Evolutionary conservation across 2,797 vertebrate species (phyloP), one percentile per base, ranked within the genome.

Genomic region (Anguilla megastoma): DNA sequence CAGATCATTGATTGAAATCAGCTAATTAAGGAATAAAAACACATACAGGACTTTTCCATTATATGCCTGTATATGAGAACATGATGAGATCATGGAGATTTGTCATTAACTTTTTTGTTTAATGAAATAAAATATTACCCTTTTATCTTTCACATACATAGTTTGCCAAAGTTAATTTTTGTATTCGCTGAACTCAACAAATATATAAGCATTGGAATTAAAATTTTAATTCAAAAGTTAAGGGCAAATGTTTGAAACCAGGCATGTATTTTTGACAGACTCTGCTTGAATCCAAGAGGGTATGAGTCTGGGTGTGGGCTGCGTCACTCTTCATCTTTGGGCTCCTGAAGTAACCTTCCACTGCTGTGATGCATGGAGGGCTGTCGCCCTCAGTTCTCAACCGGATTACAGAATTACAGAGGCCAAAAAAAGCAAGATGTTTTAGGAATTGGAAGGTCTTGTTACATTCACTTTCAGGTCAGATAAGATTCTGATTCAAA

Each of bases 391-490:
- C 91, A 92, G 86, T 91, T 93, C 92, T 94, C 96, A 96, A 97
- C 94, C 96, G 94, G 94, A 95, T 97, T 97, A 96, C 94, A 94
- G 90, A 89, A 95, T 97, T 97, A 96, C 94, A 94, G 90, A 89
- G 90, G 94, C 93, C 95, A 91, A 91, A 95, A 95, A 90, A 93
- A 94, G 91, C 91, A 91, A 92, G 93, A 95, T 96, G 92, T 95
- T 96, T 92, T 93, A 93, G 94, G 96, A 96, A 95, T 95, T 93
- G 93, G 93, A 91, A 93, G 92, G 93, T 97, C 96, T 96, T 95
- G 94, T 96, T 97, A 96, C 96, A 95, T 92, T 94, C 94, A 93
- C 95, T 95, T 96, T 95, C 93, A 96, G 95, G 94, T 96, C 94
- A 95, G 95, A 95, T 94, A 95, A 88, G 93, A 91, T 95, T 96